Evolutionary conservation across 2,797 vertebrate species (phyloP).

Genomic region (Neosilurus hyrtlii): DNA sequence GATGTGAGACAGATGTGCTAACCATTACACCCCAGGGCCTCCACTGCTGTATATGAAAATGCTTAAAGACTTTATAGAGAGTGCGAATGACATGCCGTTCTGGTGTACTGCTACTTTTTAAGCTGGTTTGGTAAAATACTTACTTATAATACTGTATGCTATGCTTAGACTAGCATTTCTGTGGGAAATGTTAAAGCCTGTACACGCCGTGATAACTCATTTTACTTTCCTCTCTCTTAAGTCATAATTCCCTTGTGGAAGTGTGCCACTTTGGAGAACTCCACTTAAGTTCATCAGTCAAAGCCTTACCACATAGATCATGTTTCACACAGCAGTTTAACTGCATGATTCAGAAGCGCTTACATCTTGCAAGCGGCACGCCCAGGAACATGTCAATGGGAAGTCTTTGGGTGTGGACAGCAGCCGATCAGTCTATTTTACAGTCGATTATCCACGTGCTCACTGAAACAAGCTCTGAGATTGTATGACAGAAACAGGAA

Average conservation of each 20-base stretch:
- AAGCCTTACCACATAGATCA: not conserved
- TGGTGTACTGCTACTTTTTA: not conserved
- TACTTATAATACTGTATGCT: not conserved
- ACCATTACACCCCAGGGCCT: no score
- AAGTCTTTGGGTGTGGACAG: constrained; percentile 2
- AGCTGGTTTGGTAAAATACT: not conserved
- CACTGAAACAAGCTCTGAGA: not conserved
- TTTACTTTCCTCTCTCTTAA: constrained; percentile 3
- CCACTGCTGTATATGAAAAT: not conserved
- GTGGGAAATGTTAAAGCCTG: constrained; percentile 17
- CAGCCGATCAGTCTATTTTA: not conserved
- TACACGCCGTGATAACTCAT: constrained; percentile 10
- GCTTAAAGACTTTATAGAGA: not conserved
- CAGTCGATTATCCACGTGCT: not conserved
- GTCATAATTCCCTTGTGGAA: constrained; percentile 13
- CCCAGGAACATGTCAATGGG: not conserved
- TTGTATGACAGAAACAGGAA: not conserved
- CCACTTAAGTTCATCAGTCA: constrained; percentile 7
- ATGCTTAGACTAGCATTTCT: constrained; percentile 1
- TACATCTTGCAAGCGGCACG: not conserved
- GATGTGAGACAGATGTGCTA: no score
- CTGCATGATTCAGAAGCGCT: not conserved
- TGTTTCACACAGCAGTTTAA: constrained; percentile 19
- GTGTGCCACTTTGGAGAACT: constrained; percentile 11
- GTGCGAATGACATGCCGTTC: not conserved